phyloP scores from a whole-genome alignment of 2,113 vertebrate species.

The Sebastes fasciatus region DNA sequence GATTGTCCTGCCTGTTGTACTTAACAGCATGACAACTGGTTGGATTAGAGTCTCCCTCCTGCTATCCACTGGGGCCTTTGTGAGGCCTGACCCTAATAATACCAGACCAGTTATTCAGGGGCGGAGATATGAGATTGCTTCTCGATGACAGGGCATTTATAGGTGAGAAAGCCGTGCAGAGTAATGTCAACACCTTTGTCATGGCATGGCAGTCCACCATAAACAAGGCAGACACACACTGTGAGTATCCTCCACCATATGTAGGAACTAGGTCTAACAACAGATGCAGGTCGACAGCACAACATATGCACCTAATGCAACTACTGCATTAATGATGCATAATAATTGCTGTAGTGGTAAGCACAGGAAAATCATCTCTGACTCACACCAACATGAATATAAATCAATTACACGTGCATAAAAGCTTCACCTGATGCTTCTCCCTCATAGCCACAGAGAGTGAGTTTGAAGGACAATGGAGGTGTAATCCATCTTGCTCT shows the following conservation, averaged over 20 bases:
- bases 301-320: slow-evolving; percentile 50
- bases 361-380: slow-evolving; percentile 8
- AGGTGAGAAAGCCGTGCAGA: slow-evolving; percentile 49
- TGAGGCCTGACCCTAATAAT: slow-evolving; percentile 34
- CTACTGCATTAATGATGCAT: slow-evolving; percentile 58
- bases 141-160: slow-evolving; percentile 54
- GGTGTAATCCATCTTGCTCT: slow-evolving; percentile 1
- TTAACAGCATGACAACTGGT: slow-evolving; percentile 16
- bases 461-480: slow-evolving; percentile 13
- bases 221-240: slow-evolving; percentile 26
- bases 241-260: slow-evolving; percentile 24
- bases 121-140: slow-evolving; percentile 48
- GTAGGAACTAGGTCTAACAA: slow-evolving; percentile 16
- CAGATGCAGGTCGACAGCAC: slow-evolving; percentile 64
- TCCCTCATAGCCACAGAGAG: slow-evolving; percentile 1
- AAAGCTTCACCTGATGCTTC: slow-evolving; percentile 25
- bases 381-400: slow-evolving; percentile 20
- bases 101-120: slow-evolving; percentile 28
- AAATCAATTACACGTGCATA: slow-evolving; percentile 15
- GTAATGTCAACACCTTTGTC: slow-evolving; percentile 51
- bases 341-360: slow-evolving; percentile 41
- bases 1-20: slow-evolving; percentile 22
- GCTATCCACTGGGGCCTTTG: slow-evolving; percentile 38
- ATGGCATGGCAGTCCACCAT: slow-evolving; percentile 19
- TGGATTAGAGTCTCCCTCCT: slow-evolving; percentile 20